A percentile compares a stretch with the other conserved stretches of the same genome.
Conservation (phyloP, 1,140 invertebrate genomes). For the Drosophila virilis region DNA sequence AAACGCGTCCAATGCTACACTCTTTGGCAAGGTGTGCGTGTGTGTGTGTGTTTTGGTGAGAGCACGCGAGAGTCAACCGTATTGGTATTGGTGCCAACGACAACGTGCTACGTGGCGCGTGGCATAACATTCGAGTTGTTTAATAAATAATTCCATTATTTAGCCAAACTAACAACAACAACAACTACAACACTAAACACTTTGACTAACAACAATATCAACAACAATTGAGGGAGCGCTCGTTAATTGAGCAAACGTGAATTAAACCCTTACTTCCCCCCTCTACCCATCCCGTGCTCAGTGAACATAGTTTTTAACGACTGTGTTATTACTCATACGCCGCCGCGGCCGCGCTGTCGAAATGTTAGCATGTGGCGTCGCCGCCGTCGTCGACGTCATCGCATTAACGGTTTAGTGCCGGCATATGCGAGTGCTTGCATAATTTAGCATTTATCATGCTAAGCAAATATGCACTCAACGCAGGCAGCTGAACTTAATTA, state of each 20-base stretch:
- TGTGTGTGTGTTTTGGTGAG: conserved; percentile 43
- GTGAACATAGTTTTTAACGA: not conserved
- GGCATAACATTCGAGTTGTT: conserved; percentile 49
- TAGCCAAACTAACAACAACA: conserved; percentile 39
- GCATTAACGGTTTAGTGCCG: conserved; percentile 22
- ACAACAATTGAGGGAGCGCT: conserved; percentile 5
- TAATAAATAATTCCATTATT: conserved; percentile 70
- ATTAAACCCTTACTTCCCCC: not conserved
- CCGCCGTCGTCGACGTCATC: conserved; percentile 60
- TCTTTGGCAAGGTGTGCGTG: conserved; percentile 56
- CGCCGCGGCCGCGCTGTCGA: conserved; percentile 60
- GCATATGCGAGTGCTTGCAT: conserved; percentile 54
- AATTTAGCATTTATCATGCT: conserved; percentile 44
- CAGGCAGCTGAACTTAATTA: conserved; percentile 50
- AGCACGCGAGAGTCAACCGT: conserved; percentile 59
- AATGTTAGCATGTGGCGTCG: conserved; percentile 63
- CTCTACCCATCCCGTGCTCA: not conserved
- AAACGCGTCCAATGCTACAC: conserved; percentile 73
- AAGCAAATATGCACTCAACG: conserved; percentile 14
- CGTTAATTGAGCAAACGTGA: conserved; percentile 25
- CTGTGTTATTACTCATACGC: conserved; percentile 49
- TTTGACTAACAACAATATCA: conserved; percentile 14
- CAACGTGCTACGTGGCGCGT: conserved; percentile 59
- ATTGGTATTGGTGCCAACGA: conserved; percentile 61
- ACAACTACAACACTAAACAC: conserved; percentile 6